Conservation (phyloP, 2,888 invertebrate species). For the Phalera bucephala region DNA sequence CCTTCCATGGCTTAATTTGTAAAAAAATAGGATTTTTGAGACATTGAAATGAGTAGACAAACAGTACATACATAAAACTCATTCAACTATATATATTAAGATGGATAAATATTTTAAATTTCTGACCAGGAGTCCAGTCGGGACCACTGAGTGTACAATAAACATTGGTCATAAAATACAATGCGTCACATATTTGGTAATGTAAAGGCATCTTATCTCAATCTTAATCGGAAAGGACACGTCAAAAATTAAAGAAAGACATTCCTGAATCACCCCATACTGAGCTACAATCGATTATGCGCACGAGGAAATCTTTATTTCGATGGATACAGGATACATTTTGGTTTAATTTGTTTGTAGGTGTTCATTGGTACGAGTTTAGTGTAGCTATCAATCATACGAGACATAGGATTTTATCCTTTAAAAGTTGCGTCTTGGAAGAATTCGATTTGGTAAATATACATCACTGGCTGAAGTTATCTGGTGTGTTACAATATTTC, state of each 20-base stretch:
- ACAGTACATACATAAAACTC: no score
- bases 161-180: conserved; percentile 17
- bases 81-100: no score
- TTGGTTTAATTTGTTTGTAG: conserved; percentile 8
- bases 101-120: no score
- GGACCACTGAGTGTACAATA: background rate
- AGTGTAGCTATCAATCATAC: conserved; percentile 50
- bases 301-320: conserved; percentile 2
- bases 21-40: no score
- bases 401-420: conserved; percentile 36
- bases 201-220: conserved; percentile 36
- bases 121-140: background rate
- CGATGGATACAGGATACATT: background rate
- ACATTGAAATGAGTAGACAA: no score
- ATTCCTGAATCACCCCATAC: conserved; percentile 31
- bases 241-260: conserved; percentile 41
- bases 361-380: conserved; percentile 11
- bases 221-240: conserved; percentile 43
- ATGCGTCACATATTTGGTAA: conserved; percentile 11
- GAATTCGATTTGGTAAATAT: conserved; percentile 21
- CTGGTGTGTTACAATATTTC: no score
- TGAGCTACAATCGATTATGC: conserved; percentile 13
- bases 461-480: background rate
- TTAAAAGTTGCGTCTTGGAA: conserved; percentile 22
- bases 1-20: no score